Base-by-base conservation (phyloP, 2,888 invertebrate species). In the Nebria salina region DNA sequence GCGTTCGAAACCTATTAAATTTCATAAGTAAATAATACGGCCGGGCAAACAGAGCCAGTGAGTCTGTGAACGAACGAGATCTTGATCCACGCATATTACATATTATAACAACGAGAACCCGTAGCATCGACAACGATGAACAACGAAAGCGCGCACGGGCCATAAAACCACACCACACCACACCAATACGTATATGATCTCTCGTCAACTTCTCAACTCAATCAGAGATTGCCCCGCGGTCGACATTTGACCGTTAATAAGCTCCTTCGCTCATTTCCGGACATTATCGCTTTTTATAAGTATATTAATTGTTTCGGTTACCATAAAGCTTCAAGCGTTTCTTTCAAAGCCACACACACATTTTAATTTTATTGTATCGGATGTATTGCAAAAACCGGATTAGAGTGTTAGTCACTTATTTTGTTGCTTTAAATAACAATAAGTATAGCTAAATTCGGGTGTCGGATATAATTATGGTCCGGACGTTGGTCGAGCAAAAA, bases 1-100 rank as follows among this genome's bases (percentile, higher is more conserved):
- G 41, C 68, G 79, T 79, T 79, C 74, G 42, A 74, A 74, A 75
- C 79, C 79, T 74, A 79, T 79, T 79, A 79, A 79, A 79, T 79
- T 79, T 79, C 79, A 79, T 79, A 79, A 79, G 79, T 79, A 79
- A 79, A 79, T 34, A 34, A 34, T 79, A 79, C 74, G 54, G 54
- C 54, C 54, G 5, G 34, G 34, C 34, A 34, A 34, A 34, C 34
- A 54, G 54, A 8, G 8, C 54, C 54, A 54, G 54, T 13, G 13
- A 54, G 54, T 54, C 54, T 54, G 54, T 54, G 54, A 54, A 13
- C 54, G 54, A 70, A 25, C 70, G 34, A 70, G 79, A 74, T 79
- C 79, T 75, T 74, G 79, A 79, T 75, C 68, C 79, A 79, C 75
- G 74, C 79, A 74, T 66, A 64, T 43, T 11, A 42, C 76, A 34